Percentiles rank a stretch among this genome's conserved stretches.
Conservation (phyloP, 2,113 vertebrate species). For the Amazona guildingii region DNA sequence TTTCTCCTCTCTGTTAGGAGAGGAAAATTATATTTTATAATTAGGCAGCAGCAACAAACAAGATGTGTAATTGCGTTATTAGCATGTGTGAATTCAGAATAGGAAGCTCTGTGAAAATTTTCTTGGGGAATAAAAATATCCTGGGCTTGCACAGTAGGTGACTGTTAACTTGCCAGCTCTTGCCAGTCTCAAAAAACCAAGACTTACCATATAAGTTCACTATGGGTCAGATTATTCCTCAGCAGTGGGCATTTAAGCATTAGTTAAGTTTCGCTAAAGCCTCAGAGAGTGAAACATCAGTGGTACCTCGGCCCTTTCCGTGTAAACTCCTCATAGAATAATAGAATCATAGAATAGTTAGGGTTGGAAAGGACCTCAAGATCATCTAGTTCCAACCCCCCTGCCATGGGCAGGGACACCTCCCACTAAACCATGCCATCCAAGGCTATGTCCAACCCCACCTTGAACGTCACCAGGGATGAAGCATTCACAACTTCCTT, state of each 20-base stretch:
- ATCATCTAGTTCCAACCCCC: no score
- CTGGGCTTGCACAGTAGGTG: constrained; percentile 15
- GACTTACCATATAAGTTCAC: background rate
- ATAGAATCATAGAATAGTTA: no score
- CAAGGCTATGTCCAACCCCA: no score
- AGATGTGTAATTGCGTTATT: constrained; percentile 12
- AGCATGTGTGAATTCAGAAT: constrained; percentile 53
- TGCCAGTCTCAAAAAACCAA: constrained; percentile 17
- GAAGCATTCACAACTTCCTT: no score
- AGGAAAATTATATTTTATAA: constrained; percentile 37
- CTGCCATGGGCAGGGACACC: no score
- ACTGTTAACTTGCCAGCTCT: constrained; percentile 49
- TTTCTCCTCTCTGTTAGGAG: background rate
- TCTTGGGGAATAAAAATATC: constrained; percentile 17
- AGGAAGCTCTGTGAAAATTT: constrained; percentile 29
- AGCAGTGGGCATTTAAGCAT: background rate
- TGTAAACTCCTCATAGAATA: background rate
- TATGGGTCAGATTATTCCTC: background rate
- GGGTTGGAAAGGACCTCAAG: no score
- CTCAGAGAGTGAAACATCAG: background rate
- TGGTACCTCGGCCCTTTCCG: background rate
- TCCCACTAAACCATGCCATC: no score
- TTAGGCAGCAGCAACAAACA: constrained; percentile 13
- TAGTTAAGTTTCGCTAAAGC: background rate
- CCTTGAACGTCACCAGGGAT: no score